A percentile compares a stretch with the other conserved stretches of the same genome.
Evolutionary conservation across 2,797 vertebrate genomes (phyloP).

Genomic region (Siniperca scherzeri): DNA sequence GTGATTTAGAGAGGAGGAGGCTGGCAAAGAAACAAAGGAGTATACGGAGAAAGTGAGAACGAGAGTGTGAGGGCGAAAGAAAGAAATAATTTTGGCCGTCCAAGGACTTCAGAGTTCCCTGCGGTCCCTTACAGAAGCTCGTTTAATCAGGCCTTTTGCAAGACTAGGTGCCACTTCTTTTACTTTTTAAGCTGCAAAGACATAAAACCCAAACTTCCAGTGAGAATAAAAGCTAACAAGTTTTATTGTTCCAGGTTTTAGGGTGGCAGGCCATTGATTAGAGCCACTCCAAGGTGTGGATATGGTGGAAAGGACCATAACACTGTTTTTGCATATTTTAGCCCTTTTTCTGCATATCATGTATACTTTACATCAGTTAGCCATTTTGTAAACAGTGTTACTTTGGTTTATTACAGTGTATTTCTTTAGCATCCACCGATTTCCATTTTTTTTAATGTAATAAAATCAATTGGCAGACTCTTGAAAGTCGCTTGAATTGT

Average conservation of each 20-base stretch:
- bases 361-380: too few relatives aligned
- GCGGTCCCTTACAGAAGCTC: constrained; percentile 19
- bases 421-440: too few relatives aligned
- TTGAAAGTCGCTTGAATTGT: too few relatives aligned
- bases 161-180: not conserved
- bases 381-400: too few relatives aligned
- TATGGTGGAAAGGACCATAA: too few relatives aligned
- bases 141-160: not conserved
- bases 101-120: constrained; percentile 4
- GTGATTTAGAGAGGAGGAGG: constrained; percentile 19
- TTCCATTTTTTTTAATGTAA: too few relatives aligned
- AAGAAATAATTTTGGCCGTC: not conserved
- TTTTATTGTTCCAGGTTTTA: not conserved
- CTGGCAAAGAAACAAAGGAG: not conserved
- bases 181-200: not conserved
- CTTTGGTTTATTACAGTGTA: too few relatives aligned
- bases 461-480: too few relatives aligned
- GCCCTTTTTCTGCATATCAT: too few relatives aligned
- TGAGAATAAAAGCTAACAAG: not conserved
- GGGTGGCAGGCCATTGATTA: not conserved
- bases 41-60: not conserved
- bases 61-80: constrained; percentile 20
- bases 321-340: too few relatives aligned
- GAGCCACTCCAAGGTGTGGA: too few relatives aligned
- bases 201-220: not conserved